Conservation (phyloP, 2,797 vertebrate genomes). For the Aulostomus chinensis region DNA sequence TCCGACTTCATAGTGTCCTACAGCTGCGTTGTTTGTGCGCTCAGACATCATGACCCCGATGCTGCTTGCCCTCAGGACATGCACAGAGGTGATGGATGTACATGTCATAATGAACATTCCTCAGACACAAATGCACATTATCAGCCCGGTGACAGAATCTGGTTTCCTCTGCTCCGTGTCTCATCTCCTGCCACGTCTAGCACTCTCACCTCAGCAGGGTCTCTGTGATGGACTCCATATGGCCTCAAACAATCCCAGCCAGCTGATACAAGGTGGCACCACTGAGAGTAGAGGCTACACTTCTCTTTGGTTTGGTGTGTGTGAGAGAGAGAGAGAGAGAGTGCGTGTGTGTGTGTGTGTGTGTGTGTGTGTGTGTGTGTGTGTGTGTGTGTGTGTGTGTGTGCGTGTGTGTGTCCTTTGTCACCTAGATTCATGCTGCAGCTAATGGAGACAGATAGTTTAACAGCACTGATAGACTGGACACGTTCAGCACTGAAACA, state of each 20-base stretch:
- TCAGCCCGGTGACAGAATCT: constrained; percentile 35
- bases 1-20: too few species aligned
- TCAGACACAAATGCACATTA: constrained; percentile 38
- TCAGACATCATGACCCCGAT: not conserved
- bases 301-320: constrained; percentile 8
- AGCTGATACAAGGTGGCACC: constrained; percentile 34
- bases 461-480: constrained; percentile 34
- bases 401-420: constrained; percentile 6
- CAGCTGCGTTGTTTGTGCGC: too few species aligned
- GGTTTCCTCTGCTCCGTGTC: constrained; percentile 29
- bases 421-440: constrained; percentile 29
- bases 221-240: constrained; percentile 46
- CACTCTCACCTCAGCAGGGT: constrained; percentile 50
- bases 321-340: not conserved
- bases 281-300: constrained; percentile 7
- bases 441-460: constrained; percentile 46
- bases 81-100: constrained; percentile 7
- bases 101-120: constrained; percentile 38
- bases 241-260: constrained; percentile 41
- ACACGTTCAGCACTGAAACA: constrained; percentile 33
- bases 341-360: constrained; percentile 1
- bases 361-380: too few species aligned
- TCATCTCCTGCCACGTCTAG: constrained; percentile 35
- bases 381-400: too few species aligned
- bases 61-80: constrained; percentile 4